phyloP scores from a whole-genome alignment of 2,797 vertebrate species.

The Knipowitschia caucasica region DNA sequence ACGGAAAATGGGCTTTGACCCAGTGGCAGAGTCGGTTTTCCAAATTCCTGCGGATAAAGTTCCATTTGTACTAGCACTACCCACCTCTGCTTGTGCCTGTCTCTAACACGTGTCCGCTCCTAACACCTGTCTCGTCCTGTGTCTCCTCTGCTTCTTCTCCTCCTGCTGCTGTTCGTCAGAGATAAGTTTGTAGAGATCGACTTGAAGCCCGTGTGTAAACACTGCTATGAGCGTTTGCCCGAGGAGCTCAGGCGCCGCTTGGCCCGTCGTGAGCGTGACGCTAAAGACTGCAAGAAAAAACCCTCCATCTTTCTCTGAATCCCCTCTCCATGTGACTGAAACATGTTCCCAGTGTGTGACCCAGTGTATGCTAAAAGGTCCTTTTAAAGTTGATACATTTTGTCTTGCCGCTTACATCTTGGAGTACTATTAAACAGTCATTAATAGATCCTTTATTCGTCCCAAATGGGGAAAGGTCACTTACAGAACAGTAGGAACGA shows the following conservation, averaged over 20 bases:
- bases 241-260: conserved; percentile 95
- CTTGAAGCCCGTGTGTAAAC: conserved; percentile 94
- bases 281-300: conserved; percentile 91
- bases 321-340: conserved; percentile 29
- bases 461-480: too few species aligned
- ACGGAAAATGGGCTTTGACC: too few species aligned
- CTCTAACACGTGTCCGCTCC: conserved; percentile 15
- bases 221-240: conserved; percentile 94
- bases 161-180: conserved; percentile 73
- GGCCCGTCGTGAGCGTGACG: conserved; percentile 87
- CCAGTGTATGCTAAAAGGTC: background rate
- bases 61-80: background rate
- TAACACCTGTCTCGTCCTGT: conserved; percentile 27
- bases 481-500: too few species aligned
- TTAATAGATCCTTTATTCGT: too few species aligned
- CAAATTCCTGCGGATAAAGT: too few species aligned
- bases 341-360: conserved; percentile 5
- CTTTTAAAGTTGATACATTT: too few species aligned
- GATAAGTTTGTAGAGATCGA: conserved; percentile 99
- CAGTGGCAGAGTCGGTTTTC: too few species aligned
- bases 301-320: conserved; percentile 84
- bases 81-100: conserved; percentile 7
- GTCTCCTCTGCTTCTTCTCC: conserved; percentile 41
- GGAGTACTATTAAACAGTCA: too few species aligned
- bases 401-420: too few species aligned